phyloP scores from a whole-genome alignment of 2,888 invertebrate species.

The Parelbella ahira region DNA sequence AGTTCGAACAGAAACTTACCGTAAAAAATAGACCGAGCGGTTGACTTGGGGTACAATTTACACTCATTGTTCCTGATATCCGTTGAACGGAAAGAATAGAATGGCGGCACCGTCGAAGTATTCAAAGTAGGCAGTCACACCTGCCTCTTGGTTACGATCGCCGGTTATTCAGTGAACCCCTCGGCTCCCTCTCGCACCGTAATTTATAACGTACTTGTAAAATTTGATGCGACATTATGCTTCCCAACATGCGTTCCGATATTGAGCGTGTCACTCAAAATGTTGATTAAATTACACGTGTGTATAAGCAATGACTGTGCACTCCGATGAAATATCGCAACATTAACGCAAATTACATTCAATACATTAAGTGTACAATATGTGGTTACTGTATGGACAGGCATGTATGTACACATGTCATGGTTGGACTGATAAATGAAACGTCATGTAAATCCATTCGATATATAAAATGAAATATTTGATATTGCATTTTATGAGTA shows the following conservation, averaged over 20 bases:
- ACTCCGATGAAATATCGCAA: constrained; percentile 7
- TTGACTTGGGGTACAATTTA: constrained; percentile 21
- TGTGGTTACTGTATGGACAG: background rate
- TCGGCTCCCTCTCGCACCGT: constrained; percentile 13
- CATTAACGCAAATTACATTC: constrained; percentile 8
- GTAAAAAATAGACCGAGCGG: constrained; percentile 16
- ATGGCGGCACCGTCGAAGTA: constrained; percentile 23
- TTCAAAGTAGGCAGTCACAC: constrained; percentile 23
- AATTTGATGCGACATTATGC: constrained; percentile 9
- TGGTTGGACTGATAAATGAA: constrained; percentile 6
- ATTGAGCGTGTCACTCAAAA: background rate
- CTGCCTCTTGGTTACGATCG: constrained; percentile 24
- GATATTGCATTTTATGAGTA: too few relatives aligned
- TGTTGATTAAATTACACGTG: constrained; percentile 1
- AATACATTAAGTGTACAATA: background rate
- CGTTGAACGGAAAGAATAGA: constrained; percentile 24
- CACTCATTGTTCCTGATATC: constrained; percentile 22
- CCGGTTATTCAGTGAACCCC: constrained; percentile 21
- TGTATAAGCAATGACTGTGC: background rate
- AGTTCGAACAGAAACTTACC: constrained; percentile 15
- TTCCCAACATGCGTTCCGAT: background rate
- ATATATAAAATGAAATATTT: background rate
- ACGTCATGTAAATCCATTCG: background rate
- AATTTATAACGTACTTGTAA: constrained; percentile 18
- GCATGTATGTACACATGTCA: background rate